Base-by-base conservation (phyloP, 2,113 vertebrate species). In the Perca fluviatilis region DNA sequence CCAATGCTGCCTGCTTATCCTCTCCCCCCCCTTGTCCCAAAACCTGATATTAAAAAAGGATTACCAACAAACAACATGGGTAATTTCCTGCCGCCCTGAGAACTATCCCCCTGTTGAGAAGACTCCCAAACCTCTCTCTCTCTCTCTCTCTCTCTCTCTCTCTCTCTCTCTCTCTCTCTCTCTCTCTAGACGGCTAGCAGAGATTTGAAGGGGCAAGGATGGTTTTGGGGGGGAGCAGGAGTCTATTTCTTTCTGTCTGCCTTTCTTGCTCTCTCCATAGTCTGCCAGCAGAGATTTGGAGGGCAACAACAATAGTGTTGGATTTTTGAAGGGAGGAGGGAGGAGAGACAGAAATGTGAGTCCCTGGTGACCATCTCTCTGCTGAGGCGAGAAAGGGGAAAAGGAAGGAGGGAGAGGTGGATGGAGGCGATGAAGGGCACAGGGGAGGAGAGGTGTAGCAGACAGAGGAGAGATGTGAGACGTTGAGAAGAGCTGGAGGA, bases 41-140 rank as follows among this genome's bases (percentile, higher is more conserved):
- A 94, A 84, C 86, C 91, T 85, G 88, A 94, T 93, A 93, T 95
- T 94, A 95, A 92, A 93, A 92, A 94, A 63, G 89, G 94, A 95
- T 95, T 91, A 94, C 74, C 5, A 43, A 71, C 77, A 80, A 93
- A 91, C 77, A 89, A 92, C 91, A 82, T 82, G 78, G 85, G 71
- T 76, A 82, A 92, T 93, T 91, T 95, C 91, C 93, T 93, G 84
- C 79, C 69, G 16, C 83, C 82, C 81, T 79, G 77, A 86, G 87
- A 90, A 87, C 80, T 74, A 36, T 77, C 27, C 74, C 77, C 79
- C 79, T 64, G 73, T 84, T 43, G 77, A 62, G 66, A 86, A 53
- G 30, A 76, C 56, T 82, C 61, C 63, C 74, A 82, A 68, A 66
- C 53, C 80, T 74, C 74, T 56, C 63, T 25, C 15, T 79, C 66